A percentile compares a stretch with the other conserved stretches of the same genome.
Evolutionary conservation across 1,140 invertebrate species (phyloP).

Genomic region (Chionoecetes opilio): DNA sequence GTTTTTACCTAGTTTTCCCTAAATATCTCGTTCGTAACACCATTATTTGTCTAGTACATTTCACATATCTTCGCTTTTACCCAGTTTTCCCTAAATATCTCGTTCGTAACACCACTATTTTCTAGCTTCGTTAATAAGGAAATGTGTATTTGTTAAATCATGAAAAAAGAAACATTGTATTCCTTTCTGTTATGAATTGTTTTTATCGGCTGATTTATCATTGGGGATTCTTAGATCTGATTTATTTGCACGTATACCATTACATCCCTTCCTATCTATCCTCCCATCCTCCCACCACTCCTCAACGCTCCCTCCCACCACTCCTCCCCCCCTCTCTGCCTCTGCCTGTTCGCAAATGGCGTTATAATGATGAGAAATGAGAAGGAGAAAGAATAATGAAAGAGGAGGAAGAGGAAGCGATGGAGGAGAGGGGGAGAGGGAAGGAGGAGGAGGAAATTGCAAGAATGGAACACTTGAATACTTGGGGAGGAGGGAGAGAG

Average conservation of each 20-base stretch:
- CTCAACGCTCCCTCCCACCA: background rate
- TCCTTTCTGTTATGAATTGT: background rate
- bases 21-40: too few relatives aligned
- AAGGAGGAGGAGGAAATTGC: background rate
- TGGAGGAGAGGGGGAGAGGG: background rate
- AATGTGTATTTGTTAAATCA: too few relatives aligned
- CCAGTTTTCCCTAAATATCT: too few relatives aligned
- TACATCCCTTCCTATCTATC: background rate
- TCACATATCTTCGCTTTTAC: too few relatives aligned
- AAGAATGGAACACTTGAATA: too few relatives aligned
- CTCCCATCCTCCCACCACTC: background rate
- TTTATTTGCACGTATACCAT: background rate
- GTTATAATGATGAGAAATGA: constrained; percentile 11
- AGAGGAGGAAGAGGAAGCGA: background rate
- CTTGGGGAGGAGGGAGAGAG: background rate
- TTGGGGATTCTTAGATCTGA: background rate
- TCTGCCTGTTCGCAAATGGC: background rate
- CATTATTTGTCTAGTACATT: too few relatives aligned
- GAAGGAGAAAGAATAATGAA: background rate
- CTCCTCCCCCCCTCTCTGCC: background rate
- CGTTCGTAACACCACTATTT: too few relatives aligned
- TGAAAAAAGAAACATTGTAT: too few relatives aligned
- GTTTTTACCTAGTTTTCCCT: too few relatives aligned
- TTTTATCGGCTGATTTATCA: background rate
- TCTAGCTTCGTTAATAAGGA: too few relatives aligned